Conservation (phyloP, 2,888 invertebrate genomes). For the Drosophila mulleri region DNA sequence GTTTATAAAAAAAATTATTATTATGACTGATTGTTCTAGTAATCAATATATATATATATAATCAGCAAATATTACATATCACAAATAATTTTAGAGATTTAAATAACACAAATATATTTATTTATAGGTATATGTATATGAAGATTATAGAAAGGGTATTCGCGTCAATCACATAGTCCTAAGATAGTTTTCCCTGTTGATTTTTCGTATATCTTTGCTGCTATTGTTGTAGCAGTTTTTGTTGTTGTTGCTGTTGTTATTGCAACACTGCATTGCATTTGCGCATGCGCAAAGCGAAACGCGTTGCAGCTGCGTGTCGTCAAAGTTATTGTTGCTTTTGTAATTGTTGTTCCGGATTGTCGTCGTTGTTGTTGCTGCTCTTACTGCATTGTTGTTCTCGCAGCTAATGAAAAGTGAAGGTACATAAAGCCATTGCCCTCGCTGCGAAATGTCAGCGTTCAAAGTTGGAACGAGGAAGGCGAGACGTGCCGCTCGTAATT, state of each 20-base stretch:
- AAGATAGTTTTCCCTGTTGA: constrained; percentile 7
- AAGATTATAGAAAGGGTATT: constrained; percentile 20
- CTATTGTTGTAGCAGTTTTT: neutral
- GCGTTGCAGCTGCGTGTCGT: constrained; percentile 44
- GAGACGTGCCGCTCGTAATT: constrained; percentile 23
- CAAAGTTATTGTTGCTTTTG: constrained; percentile 8
- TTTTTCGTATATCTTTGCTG: constrained; percentile 6
- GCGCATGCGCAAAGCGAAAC: constrained; percentile 42
- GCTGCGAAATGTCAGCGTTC: constrained; percentile 42
- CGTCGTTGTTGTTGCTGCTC: constrained; percentile 5
- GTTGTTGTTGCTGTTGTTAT: constrained; percentile 14
- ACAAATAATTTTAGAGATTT: too few relatives aligned
- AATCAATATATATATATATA: too few relatives aligned
- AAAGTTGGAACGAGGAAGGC: neutral
- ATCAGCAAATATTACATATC: too few relatives aligned
- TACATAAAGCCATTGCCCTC: constrained; percentile 45
- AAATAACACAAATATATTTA: too few relatives aligned
- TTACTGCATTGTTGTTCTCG: constrained; percentile 58
- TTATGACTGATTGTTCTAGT: too few relatives aligned
- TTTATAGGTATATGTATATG: neutral
- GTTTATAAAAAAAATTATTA: too few relatives aligned
- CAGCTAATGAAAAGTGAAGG: constrained; percentile 66
- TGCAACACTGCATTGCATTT: constrained; percentile 37
- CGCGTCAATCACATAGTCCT: neutral
- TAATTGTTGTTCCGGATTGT: neutral